Evolutionary conservation across 2,888 invertebrate genomes (phyloP), one percentile per base, ranked within the genome.

Genomic region (Acrobasis consociella): DNA sequence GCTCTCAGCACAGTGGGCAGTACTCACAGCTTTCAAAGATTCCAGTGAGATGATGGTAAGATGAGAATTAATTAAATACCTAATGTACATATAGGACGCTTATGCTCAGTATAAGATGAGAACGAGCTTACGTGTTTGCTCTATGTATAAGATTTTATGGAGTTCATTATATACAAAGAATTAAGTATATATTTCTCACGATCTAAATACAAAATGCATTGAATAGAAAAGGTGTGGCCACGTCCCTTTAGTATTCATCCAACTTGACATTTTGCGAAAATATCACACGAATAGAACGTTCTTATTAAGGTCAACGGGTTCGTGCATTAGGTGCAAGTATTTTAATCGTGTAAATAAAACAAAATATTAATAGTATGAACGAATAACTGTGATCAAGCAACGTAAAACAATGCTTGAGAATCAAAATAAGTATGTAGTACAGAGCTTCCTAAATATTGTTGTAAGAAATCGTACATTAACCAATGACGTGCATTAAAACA

Each of bases 221-320:
- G 38, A 50, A 59, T 50, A 31, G 38, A 50, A 51, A 16, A 60
- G 60, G 60, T 42, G 60, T n/a, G 60, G 60, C 51, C 38, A 38
- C 11, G n/a, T 39, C 37, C 58, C 59, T 17, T 60, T 60, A 38
- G 22, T 60, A 42, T 56, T 56, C n/a, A n/a, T n/a, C 39, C 13
- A 60, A 39, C 49, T 68, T 79, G 79, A 75, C 80, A 80, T 80
- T 81, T 76, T 60, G 71, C 65, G 66, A 69, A 74, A 75, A 80
- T 76, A 75, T 71, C 72, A 74, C 59, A 64, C 64, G 69, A 77
- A 75, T 73, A 77, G 74, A 77, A 80, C 74, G 77, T 70, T 65
- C 59, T 58, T 58, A 62, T 73, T 77, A 81, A 83, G 83, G 85
- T 69, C 70, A 72, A 67, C 77, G 61, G 69, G 75, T 74, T 74